Conservation (phyloP, 2,113 vertebrate species). For the Menidia beryllina region DNA sequence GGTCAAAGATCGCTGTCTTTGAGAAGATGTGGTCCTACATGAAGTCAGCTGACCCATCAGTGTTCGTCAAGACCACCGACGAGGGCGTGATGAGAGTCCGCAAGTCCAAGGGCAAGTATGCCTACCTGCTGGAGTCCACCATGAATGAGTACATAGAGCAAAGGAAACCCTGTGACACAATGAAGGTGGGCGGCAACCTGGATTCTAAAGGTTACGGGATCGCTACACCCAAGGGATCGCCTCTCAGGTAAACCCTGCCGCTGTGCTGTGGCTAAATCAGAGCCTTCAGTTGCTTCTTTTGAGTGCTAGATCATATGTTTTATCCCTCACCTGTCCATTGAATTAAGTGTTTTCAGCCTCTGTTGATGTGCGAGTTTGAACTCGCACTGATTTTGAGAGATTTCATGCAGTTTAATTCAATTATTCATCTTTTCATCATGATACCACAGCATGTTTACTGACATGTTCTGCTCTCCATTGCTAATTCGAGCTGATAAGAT, state of each 20-base stretch:
- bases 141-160: slow-evolving; percentile 99
- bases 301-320: slow-evolving; percentile 29
- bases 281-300: slow-evolving; percentile 36
- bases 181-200: slow-evolving; percentile 99
- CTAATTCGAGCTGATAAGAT: background rate
- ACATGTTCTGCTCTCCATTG: background rate
- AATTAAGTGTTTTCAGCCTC: background rate
- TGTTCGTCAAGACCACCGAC: slow-evolving; percentile 98
- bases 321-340: slow-evolving; percentile 8
- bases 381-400: background rate
- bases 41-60: slow-evolving; percentile 96
- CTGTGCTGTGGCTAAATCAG: slow-evolving; percentile 41
- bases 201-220: slow-evolving; percentile 99
- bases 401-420: slow-evolving; percentile 21
- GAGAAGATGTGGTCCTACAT: slow-evolving; percentile 99
- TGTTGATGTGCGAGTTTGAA: slow-evolving; percentile 6
- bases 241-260: slow-evolving; percentile 90
- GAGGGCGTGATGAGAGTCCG: slow-evolving; percentile 96
- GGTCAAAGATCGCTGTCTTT: slow-evolving; percentile 99
- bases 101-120: slow-evolving; percentile 98
- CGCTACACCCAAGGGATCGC: slow-evolving; percentile 96
- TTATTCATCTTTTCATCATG: background rate
- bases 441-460: background rate
- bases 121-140: slow-evolving; percentile 97
- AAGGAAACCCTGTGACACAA: slow-evolving; percentile 96